phyloP scores from a whole-genome alignment of 1,140 invertebrate species.

The Stegodyphus dumicola region DNA sequence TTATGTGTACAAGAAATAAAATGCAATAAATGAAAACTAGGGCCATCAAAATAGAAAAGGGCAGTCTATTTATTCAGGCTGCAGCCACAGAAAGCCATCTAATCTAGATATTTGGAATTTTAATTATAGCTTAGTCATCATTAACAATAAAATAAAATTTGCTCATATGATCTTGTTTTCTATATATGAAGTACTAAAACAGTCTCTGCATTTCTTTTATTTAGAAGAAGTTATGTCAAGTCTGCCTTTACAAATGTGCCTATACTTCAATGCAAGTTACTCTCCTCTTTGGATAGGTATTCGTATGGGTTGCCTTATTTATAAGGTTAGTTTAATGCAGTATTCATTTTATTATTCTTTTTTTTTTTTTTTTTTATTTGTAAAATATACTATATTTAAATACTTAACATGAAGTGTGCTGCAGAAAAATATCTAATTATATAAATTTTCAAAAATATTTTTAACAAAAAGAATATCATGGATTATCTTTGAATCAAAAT shows the following conservation, averaged over 20 bases:
- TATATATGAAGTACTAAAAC: background rate
- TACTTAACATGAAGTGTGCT: background rate
- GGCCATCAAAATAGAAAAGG: no score
- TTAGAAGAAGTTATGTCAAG: constrained; percentile 49
- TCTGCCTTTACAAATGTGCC: constrained; percentile 48
- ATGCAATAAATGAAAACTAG: no score
- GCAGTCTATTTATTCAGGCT: no score
- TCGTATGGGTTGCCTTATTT: constrained; percentile 36
- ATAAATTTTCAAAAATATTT: background rate
- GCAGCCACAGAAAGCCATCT: background rate
- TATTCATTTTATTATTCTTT: background rate
- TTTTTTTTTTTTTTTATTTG: no score
- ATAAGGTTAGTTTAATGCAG: constrained; percentile 20
- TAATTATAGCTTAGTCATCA: background rate
- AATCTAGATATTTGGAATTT: background rate
- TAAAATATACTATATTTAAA: background rate
- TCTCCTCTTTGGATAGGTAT: constrained; percentile 31
- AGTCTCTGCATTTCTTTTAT: background rate
- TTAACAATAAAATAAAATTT: background rate
- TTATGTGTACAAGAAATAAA: no score
- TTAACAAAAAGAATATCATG: background rate
- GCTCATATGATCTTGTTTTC: background rate
- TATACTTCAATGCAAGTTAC: constrained; percentile 40
- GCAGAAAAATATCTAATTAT: background rate
- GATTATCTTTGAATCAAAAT: no score